Base-by-base conservation (phyloP, 2,888 invertebrate genomes). In the Ichneumon xanthorius region DNA sequence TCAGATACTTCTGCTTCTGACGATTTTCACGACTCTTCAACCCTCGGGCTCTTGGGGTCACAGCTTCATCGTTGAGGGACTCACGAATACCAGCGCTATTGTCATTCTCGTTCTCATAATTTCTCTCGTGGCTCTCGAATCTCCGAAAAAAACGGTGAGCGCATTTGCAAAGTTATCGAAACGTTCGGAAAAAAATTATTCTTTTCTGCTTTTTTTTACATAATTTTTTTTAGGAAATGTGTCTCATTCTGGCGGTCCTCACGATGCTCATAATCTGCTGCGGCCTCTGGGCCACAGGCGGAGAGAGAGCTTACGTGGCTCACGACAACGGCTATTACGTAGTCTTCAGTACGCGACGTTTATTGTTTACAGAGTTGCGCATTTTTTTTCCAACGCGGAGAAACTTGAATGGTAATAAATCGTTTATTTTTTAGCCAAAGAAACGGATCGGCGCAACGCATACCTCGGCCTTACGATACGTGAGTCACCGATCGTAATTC, bases 181-280 rank as follows among this genome's bases (percentile, higher is more conserved):
- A 45, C 16, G 14, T 45, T 16, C 4, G 11, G 16, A 26, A 48
- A 68, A 68, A 19, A 11, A 22, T 33, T 7, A 33, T n/a, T 14
- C 11, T n/a, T n/a, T n/a, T n/a, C n/a, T n/a, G n/a, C 22, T 33
- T 63, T n/a, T 7, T 45, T 26, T 58, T 78, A 55, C 26, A 14
- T 33, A 33, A 45, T 16, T 63, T 45, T 16, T 53, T 45, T 68
- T 40, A 86, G 85, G 83, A 86, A 73, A 68, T 86, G 16, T 83
- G 85, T 40, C 72, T 86, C n/a, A 67, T 83, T 19, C 0, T 82
- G n/a, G 55, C 71, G 22, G 77, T 82, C 9, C 26, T 86, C n/a
- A 58, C 55, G 14, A 86, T 86, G 85, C 80, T 86, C 19, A 26
- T 82, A 33, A 80, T 86, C 14, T 55, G 45, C 80, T 86, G 82